Evolutionary conservation across 2,888 invertebrate species (phyloP).

Genomic region (Ethmia dodecea): DNA sequence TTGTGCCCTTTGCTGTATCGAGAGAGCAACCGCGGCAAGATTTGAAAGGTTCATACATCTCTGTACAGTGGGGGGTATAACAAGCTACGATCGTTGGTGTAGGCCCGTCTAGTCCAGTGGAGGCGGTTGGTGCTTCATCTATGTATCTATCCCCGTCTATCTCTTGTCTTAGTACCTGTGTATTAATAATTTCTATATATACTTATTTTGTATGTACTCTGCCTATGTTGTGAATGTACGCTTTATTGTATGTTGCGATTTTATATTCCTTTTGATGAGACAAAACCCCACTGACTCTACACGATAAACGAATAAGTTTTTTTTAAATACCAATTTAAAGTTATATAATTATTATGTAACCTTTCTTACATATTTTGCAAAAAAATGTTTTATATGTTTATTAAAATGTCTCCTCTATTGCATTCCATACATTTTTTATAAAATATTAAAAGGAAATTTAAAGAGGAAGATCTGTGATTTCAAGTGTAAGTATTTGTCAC

Average conservation of each 20-base stretch:
- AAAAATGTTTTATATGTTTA: not conserved
- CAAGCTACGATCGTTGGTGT: slow-evolving; percentile 54
- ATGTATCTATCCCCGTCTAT: slow-evolving; percentile 52
- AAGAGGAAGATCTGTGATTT: too few species aligned
- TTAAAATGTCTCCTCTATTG: too few species aligned
- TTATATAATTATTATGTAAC: not conserved
- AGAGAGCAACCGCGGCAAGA: slow-evolving; percentile 5
- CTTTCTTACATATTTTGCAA: not conserved
- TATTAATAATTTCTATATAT: slow-evolving; percentile 53
- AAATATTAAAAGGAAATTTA: too few species aligned
- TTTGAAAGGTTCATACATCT: not conserved
- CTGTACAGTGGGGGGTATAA: slow-evolving; percentile 20
- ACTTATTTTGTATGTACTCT: slow-evolving; percentile 45
- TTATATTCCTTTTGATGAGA: slow-evolving; percentile 4
- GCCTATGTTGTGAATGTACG: slow-evolving; percentile 66
- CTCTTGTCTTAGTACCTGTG: slow-evolving; percentile 50
- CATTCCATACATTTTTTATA: too few species aligned
- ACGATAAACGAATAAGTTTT: too few species aligned
- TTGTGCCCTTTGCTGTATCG: slow-evolving; percentile 8
- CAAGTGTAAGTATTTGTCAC: too few species aligned
- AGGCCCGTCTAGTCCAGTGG: slow-evolving; percentile 49
- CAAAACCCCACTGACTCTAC: too few species aligned
- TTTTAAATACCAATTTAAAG: not conserved
- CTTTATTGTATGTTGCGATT: slow-evolving; percentile 23
- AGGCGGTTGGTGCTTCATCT: slow-evolving; percentile 76